phyloP scores from a whole-genome alignment of 2,797 vertebrate genomes.

The Coilia nasus region DNA sequence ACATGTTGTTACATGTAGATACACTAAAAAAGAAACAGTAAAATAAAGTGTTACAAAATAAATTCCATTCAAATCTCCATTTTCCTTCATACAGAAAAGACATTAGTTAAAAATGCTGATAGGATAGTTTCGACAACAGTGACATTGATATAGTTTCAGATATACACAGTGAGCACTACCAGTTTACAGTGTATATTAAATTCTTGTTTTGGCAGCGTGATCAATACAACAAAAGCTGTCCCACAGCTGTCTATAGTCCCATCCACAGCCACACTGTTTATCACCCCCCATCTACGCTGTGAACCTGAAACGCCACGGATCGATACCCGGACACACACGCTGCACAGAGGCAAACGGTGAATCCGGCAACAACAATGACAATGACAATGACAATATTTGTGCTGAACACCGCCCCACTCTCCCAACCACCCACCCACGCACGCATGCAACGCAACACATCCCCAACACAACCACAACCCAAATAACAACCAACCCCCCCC shows the following conservation, averaged over 20 bases:
- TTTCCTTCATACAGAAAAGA: neutral
- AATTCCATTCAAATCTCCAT: neutral
- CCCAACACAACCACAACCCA: slow-evolving; percentile 25
- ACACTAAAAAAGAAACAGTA: too few relatives aligned
- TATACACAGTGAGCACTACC: neutral
- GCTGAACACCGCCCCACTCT: slow-evolving; percentile 58
- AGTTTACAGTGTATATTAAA: slow-evolving; percentile 9
- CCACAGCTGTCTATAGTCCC: neutral
- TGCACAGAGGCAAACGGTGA: slow-evolving; percentile 41
- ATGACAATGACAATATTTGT: slow-evolving; percentile 65
- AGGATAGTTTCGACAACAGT: neutral
- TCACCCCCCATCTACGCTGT: slow-evolving; percentile 44
- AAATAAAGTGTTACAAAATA: too few relatives aligned
- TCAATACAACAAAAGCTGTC: neutral
- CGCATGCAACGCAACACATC: neutral
- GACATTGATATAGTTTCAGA: neutral
- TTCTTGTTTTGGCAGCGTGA: neutral
- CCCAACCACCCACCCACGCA: neutral
- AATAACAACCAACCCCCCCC: too few relatives aligned
- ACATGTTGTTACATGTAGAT: too few relatives aligned
- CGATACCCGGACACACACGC: slow-evolving; percentile 57
- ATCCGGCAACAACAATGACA: slow-evolving; percentile 54
- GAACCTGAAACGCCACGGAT: slow-evolving; percentile 53
- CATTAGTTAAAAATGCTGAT: neutral
- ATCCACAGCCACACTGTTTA: slow-evolving; percentile 26